Evolutionary conservation across 2,888 invertebrate species (phyloP), one percentile per base, ranked within the genome.

Genomic region (Xylocampa areola): DNA sequence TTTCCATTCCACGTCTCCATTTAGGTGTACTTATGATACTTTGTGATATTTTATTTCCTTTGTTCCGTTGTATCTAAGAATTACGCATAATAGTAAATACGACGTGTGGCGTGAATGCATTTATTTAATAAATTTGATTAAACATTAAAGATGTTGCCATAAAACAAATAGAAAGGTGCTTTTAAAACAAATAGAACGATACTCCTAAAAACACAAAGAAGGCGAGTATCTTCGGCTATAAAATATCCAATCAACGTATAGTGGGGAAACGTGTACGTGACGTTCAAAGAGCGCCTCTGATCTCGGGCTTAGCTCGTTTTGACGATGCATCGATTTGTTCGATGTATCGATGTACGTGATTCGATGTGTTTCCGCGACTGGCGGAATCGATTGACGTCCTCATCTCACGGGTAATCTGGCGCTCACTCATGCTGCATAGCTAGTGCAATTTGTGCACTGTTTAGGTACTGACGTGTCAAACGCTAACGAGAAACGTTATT

Each of bases 241-340:
- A 79, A 79, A 79, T 77, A 75, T 69, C 79, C 73, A 81, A 81
- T 81, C 78, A 76, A 64, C 57, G 70, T 60, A 66, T 78, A 74
- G 63, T 67, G 48, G 63, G 25, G 66, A 68, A 65, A 51, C 54
- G 55, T 45, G 69, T 76, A 80, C 76, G 79, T 81, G 80, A 69
- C 69, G 57, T 61, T 59, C 66, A 65, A 67, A 66, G 64, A 65
- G 59, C 49, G 45, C 36, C 62, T 52, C 68, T 73, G 76, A 81
- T 80, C 71, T 68, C 60, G 36, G 40, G 77, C 76, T 80, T 77
- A 74, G 57, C 62, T 68, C 63, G 64, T 62, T 73, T 55, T 48
- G 64, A 76, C 76, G 76, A 78, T 79, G 77, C 55, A 65, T 74
- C 55, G 64, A 55, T 65, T 72, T 50, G 43, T 36, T 40, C 43